A percentile compares a stretch with the other conserved stretches of the same genome.
Conservation (phyloP, 2,797 vertebrate species). For the Dermochelys coriacea region DNA sequence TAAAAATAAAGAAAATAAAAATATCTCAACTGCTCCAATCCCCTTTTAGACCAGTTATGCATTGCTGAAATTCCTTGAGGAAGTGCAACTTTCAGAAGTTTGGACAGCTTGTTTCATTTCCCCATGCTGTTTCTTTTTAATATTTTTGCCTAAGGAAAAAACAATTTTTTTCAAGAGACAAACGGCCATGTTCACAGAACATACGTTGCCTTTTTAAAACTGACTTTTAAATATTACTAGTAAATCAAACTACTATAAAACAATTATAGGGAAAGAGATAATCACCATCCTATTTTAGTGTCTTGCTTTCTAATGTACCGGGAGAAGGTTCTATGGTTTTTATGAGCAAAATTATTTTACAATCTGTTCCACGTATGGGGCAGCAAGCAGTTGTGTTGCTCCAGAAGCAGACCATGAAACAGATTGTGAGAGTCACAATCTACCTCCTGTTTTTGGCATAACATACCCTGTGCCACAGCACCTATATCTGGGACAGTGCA, state of each 20-base stretch:
- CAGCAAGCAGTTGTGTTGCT: not conserved
- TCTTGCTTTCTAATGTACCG: not conserved
- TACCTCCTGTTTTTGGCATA: not conserved
- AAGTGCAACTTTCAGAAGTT: constrained; percentile 73
- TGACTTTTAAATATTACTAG: not conserved
- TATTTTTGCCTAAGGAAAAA: not conserved
- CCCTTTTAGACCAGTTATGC: constrained; percentile 48
- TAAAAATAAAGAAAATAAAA: constrained; percentile 65
- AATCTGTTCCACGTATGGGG: not conserved
- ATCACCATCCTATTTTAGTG: not conserved
- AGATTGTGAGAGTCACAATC: not conserved
- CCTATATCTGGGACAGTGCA: not conserved
- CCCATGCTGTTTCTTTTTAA: constrained; percentile 27
- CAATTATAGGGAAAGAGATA: not conserved
- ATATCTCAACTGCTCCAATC: constrained; percentile 54
- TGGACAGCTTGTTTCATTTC: constrained; percentile 69
- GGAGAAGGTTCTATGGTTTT: not conserved
- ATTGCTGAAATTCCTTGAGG: constrained; percentile 68
- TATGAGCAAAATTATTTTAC: not conserved
- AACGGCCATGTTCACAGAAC: not conserved
- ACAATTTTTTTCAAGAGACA: not conserved
- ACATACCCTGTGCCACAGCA: not conserved
- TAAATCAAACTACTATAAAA: not conserved
- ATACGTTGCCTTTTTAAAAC: not conserved
- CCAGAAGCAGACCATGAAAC: too few relatives aligned